Conservation (phyloP, 2,113 vertebrate genomes). For the Corythornis vintsioides region DNA sequence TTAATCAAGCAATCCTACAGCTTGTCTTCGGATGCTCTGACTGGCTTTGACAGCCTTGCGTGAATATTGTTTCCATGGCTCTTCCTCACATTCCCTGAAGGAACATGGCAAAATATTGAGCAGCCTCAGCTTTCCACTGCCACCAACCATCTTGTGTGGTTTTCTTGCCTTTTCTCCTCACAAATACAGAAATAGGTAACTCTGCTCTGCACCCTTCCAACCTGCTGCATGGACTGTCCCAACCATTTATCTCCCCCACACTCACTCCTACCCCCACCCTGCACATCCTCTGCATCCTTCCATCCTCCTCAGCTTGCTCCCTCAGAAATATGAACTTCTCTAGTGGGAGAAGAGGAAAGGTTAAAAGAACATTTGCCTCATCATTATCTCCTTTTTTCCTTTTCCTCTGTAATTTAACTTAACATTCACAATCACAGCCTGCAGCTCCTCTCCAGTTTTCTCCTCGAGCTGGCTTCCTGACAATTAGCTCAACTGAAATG, state of each 20-base stretch:
- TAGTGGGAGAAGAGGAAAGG: too few species aligned
- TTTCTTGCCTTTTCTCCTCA: background rate
- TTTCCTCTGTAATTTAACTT: background rate
- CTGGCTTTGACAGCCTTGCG: background rate
- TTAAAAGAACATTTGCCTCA: background rate
- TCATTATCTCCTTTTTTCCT: background rate
- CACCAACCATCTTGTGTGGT: background rate
- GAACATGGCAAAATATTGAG: background rate
- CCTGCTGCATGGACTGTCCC: background rate
- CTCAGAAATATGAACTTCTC: background rate
- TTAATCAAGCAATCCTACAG: background rate
- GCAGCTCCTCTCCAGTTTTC: background rate
- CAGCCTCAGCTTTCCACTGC: background rate
- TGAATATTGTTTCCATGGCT: background rate
- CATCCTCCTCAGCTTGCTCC: background rate
- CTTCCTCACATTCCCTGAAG: background rate
- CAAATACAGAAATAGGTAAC: background rate
- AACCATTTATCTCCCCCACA: background rate
- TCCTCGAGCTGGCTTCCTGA: constrained; percentile 1
- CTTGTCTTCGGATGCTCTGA: background rate
- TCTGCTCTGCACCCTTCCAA: background rate
- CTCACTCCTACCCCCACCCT: background rate
- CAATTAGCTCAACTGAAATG: background rate
- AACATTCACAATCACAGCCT: background rate
- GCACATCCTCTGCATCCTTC: background rate